Evolutionary conservation across 1,140 invertebrate species (phyloP), one percentile per base, ranked within the genome.

Genomic region (Drosophila willistoni): DNA sequence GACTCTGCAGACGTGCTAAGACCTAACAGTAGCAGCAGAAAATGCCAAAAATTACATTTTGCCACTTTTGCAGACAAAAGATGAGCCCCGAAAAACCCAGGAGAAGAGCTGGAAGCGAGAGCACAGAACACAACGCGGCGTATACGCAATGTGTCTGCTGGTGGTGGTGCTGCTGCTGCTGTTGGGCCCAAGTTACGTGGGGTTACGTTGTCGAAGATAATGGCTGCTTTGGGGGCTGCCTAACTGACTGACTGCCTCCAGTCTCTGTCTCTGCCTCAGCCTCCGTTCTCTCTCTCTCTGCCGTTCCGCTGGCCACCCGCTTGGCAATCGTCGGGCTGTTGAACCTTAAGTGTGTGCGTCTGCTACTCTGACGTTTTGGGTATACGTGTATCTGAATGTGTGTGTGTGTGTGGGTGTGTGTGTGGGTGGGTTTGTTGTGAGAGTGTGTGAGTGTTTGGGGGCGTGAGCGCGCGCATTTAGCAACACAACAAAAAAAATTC

Each of bases 1-100:
- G 36, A 64, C 39, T 55, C 69, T 56, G 63, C 55, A 79, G 72
- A 73, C 81, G 62, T 76, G 71, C 71, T 68, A 84, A 64, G 68
- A 42, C 56, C 64, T 44, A 61, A 22, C 57, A 44, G 29, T 29
- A 29, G 82, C 72, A 71, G 66, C 76, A 71, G 71, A 63, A 77
- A 90, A 90, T 87, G 77, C 83, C 80, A 83, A 90, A 90, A 84
- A 90, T 90, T 90, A 87, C 87, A 90, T 87, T 90, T 84, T 75
- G 83, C 89, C 83, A 87, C 83, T 78, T 90, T 78, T 71, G 68
- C 77, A 84, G 80, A 90, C 87, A 80, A 78, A 83, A 80, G 79
- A 77, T 73, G 79, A 90, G 76, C 73, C 65, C 63, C 22, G 64
- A 54, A 62, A 66, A 64, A 19, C 17, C 41, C 63, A 67, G 19